Conservation (phyloP, 23 tunicate species). For the Trididemnum clinides region DNA sequence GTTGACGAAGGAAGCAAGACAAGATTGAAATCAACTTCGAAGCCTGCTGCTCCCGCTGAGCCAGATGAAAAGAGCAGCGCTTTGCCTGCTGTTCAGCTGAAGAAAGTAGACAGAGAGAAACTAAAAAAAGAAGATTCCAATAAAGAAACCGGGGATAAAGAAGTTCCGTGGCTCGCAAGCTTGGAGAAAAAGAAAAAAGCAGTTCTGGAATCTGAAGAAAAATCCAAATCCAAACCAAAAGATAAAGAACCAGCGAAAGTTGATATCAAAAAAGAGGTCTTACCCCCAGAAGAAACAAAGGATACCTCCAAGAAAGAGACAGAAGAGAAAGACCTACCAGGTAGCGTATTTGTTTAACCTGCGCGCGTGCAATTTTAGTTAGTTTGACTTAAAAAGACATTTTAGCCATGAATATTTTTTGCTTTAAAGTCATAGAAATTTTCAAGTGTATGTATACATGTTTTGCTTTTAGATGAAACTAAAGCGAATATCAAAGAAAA, state of each 20-base stretch:
- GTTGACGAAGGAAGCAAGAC: not conserved
- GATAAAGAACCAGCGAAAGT: not conserved
- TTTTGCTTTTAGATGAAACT: too few relatives aligned
- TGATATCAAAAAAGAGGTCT: too few relatives aligned
- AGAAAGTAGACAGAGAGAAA: conserved; percentile 55
- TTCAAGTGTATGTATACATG: too few relatives aligned
- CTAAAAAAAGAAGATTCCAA: not conserved
- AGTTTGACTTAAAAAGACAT: too few relatives aligned
- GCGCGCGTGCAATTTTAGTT: too few relatives aligned
- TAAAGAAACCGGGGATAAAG: conserved; percentile 5
- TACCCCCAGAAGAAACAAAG: too few relatives aligned
- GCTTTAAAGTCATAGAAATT: too few relatives aligned
- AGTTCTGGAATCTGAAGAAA: conserved; percentile 50
- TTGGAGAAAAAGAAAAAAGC: conserved; percentile 68
- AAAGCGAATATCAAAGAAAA: too few relatives aligned
- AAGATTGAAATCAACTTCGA: conserved; percentile 28
- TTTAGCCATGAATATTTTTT: too few relatives aligned
- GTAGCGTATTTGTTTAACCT: too few relatives aligned
- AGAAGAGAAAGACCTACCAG: too few relatives aligned
- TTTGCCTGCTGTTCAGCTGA: conserved; percentile 52
- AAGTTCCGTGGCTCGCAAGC: conserved; percentile 57
- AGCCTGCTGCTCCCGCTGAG: not conserved
- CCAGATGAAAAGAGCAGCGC: not conserved
- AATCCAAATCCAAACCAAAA: not conserved
- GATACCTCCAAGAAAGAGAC: too few relatives aligned